Base-by-base conservation (phyloP, 2,888 invertebrate species). In the Micoletzkya japonica region DNA sequence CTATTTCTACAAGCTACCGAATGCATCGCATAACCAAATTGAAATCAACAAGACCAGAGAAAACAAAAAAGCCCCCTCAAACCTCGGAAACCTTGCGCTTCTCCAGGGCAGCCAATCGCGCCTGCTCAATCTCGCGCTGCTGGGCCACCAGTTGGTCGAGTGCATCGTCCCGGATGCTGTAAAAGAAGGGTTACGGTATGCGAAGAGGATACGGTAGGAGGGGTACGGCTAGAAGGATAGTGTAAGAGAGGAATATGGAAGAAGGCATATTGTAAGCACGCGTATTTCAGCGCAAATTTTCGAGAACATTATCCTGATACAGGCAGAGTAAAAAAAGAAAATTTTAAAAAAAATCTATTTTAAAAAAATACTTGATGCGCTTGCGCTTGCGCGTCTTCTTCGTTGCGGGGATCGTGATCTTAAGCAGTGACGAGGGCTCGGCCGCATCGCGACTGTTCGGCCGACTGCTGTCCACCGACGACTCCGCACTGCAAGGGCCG, bases 31-130 rank as follows among this genome's bases (percentile, higher is more conserved):
- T n/a, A n/a, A 44, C 20, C 44, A 44, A 44, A 44, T 44, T 20
- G 44, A 44, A 10, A 44, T 14, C 20, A 20, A 44, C 10, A 59
- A 37, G 3, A 26, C 2, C 4, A 60, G 2, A 28, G 26, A 60
- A 10, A 28, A 60, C 26, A 39, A n/a, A 34, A 24, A 10, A 44
- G 3, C 49, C 30, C 7, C 4, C 34, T 7, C n/a, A 54, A 37
- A 66, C 64, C 52, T 66, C 24, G 17, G 34, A 36, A 36, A 66
- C 54, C 37, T 54, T 52, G 14, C 64, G 52, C 54, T 66, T 66
- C 20, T 66, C 64, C 36, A 6, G 26, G 10, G 52, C 54, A 37
- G 52, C 64, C 36, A 54, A 37, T 54, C 64, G 17, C 26, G 52
- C 54, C 28, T 54, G 52, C 32, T 66, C 64, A 26, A 17, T 17